Base-by-base conservation (phyloP, 2,797 vertebrate genomes). In the Dipus sagitta region DNA sequence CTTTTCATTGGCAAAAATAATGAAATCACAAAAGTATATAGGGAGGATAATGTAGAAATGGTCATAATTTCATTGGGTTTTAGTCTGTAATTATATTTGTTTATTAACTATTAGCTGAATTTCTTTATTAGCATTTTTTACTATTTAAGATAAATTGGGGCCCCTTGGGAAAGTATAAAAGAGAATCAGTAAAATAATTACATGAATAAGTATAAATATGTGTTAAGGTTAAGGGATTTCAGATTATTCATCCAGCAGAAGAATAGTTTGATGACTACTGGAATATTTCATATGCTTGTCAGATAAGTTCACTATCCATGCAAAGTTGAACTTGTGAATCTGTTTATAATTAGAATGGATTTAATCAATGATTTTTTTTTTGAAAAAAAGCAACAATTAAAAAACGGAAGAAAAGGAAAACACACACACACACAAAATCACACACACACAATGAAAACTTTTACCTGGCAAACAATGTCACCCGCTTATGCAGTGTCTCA, bases 161-260 rank as follows among this genome's bases (percentile, higher is more conserved):
- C 64, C 21, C 28, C 67, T 78, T 79, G 24, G 42, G 30, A 70
- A 93, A 81, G 26, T 82, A 85, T 21, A 90, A 94, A 95, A 38
- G 6, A 85, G 24, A 91, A 18, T 34, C 67, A 86, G 94, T 92
- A 77, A 93, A 92, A 79, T 13, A 18, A 93, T 83, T 80, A 77
- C 86, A n/a, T 78, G 11, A 82, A 91, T 75, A 90, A 88, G 21
- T 79, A 6, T 86, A 94, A 79, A 62, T 77, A 75, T 54, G 1
- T 71, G 62, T 80, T 78, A 68, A 92, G 3, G 74, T 38, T 52
- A 81, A 77, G 21, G 11, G 13, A 92, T 78, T 83, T 89, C 3
- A 78, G 32, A 58, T 95, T 78, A 86, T 88, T 77, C 64, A 94
- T 78, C 20, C n/a, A 91, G 67, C 93, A 93, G 74, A 86, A 75